Conservation (phyloP, 1,140 invertebrate species). For the Macrosteles quadrilineatus region DNA sequence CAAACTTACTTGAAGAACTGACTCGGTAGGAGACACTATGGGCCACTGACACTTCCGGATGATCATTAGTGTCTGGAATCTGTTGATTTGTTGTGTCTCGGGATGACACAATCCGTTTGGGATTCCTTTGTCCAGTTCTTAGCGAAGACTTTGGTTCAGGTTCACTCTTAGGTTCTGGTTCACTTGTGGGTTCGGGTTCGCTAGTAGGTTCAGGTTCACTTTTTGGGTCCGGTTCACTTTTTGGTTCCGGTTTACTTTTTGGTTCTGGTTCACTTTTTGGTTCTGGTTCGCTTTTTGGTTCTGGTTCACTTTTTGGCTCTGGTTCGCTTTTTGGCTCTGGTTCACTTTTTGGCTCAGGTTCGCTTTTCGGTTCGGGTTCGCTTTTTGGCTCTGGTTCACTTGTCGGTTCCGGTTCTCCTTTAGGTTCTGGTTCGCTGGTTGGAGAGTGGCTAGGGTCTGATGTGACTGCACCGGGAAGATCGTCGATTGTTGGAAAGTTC, state of each 20-base stretch:
- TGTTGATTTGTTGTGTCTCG: conserved; percentile 34
- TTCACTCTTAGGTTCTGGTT: conserved; percentile 53
- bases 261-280: conserved; percentile 51
- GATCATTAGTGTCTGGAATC: conserved; percentile 31
- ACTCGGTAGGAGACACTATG: conserved; percentile 73
- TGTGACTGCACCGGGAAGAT: conserved; percentile 48
- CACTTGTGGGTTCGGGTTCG: conserved; percentile 53
- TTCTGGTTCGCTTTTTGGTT: conserved; percentile 50
- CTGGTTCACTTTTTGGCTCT: conserved; percentile 51
- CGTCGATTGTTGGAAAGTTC: conserved; percentile 65
- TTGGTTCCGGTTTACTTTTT: conserved; percentile 49
- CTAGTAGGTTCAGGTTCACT: conserved; percentile 48
- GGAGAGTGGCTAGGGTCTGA: conserved; percentile 47
- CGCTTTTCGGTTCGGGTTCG: conserved; percentile 52
- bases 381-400: conserved; percentile 52
- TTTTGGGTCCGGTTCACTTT: conserved; percentile 44
- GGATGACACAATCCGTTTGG: conserved; percentile 34
- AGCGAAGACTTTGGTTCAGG: conserved; percentile 52
- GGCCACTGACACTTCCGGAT: conserved; percentile 62
- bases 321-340: conserved; percentile 52
- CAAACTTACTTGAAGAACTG: conserved; percentile 57
- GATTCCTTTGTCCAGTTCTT: conserved; percentile 25
- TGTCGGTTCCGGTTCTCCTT: conserved; percentile 49
- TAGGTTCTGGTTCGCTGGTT: conserved; percentile 50
- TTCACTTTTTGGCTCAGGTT: conserved; percentile 49